Percentiles rank a stretch among this genome's conserved stretches.
Evolutionary conservation across 2,113 vertebrate genomes (phyloP).

Genomic region (Setophaga coronata): DNA sequence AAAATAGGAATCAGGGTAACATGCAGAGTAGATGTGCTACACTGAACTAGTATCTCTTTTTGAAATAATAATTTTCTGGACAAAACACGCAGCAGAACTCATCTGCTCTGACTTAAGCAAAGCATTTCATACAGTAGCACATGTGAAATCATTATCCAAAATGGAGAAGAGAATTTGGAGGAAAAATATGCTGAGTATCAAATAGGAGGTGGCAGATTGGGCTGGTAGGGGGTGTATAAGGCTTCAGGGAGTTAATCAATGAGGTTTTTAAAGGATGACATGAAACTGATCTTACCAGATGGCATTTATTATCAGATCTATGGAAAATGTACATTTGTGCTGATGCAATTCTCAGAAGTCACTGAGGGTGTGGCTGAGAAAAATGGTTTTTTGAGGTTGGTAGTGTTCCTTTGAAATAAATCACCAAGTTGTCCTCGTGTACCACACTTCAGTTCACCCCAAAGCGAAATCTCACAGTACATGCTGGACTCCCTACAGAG

Average conservation of each 20-base stretch:
- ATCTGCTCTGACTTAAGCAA: neutral
- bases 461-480: neutral
- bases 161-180: neutral
- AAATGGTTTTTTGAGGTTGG: neutral
- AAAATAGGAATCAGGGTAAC: neutral
- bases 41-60: neutral
- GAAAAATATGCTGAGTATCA: neutral
- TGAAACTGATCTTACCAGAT: neutral
- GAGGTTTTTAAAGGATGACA: neutral
- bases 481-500: neutral
- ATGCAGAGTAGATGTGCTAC: neutral
- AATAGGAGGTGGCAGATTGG: neutral
- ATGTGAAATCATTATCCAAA: neutral
- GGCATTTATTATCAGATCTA: neutral
- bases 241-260: neutral
- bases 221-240: neutral
- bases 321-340: neutral
- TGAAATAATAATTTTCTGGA: neutral
- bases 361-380: neutral
- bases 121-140: neutral
- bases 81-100: neutral
- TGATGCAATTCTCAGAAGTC: neutral
- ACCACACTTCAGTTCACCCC: neutral
- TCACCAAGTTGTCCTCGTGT: accelerated
- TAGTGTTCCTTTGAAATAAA: neutral